Base-by-base conservation (phyloP, 2,888 invertebrate genomes). In the Melipona beecheii region DNA sequence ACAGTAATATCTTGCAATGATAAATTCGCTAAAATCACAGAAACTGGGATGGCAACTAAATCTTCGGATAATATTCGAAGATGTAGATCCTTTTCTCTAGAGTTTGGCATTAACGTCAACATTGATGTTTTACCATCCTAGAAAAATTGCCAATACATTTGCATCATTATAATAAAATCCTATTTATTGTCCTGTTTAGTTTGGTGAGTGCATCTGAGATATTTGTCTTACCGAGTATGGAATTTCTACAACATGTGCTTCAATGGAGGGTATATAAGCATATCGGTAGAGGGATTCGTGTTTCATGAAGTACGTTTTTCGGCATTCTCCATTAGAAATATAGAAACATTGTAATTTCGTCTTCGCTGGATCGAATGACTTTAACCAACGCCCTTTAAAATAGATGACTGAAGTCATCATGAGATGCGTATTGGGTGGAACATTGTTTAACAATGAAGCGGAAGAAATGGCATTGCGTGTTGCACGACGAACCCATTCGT, bases 321-420 rank as follows among this genome's bases (percentile, higher is more conserved):
- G 95, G 91, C 97, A 97, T 87, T 96, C 96, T 0, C 95, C 95
- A 65, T 95, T 95, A 19, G 96, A 96, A 81, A 95, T 95, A 91
- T 96, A 95, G 94, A 98, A 98, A 83, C 96, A 95, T 58, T 96
- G 95, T 2, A 95, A 91, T 74, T 90, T 91, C 0, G 97, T 97
- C 27, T 92, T 89, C 4, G 91, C 92, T 19, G 94, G 92, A 82
- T 96, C 95, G 92, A 98, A 98, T 0, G 96, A 95, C 49, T 95
- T 95, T 83, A 96, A 95, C 98, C 98, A 98, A 19, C 95, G 96
- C n/a, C 97, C 97, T 86, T 97, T 97, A 95, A 97, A 97, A 93
- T 97, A 97, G 90, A 98, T 95, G 0, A 97, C 97, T 90, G 97
- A 97, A 89, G 97, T 97, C 70, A 98, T 95, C 54, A 98, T 94